Conservation (phyloP, 2,888 invertebrate species). For the Eueremaeus valkanovi region DNA sequence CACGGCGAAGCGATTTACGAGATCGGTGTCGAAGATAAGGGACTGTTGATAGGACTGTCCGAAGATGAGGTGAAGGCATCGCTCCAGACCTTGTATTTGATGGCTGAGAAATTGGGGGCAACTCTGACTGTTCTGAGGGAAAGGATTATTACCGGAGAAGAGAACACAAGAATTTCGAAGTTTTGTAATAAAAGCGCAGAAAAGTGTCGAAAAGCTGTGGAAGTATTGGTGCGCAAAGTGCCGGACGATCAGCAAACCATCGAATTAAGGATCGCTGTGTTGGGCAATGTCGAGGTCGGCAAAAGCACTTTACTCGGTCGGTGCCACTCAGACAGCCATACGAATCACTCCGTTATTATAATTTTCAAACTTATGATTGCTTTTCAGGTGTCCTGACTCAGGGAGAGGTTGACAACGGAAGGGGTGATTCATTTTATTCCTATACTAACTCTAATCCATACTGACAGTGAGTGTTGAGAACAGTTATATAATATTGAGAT, state of each 20-base stretch:
- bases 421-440: no score
- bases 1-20: slow-evolving; percentile 97
- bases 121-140: slow-evolving; percentile 70
- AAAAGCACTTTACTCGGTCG: slow-evolving; percentile 89
- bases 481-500: no score
- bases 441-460: no score
- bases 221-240: slow-evolving; percentile 80
- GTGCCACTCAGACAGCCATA: no score
- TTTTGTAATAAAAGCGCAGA: not conserved
- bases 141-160: slow-evolving; percentile 55
- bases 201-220: slow-evolving; percentile 51
- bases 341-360: no score
- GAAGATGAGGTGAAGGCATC: slow-evolving; percentile 80
- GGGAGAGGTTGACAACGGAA: slow-evolving; percentile 90
- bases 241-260: slow-evolving; percentile 82
- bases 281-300: slow-evolving; percentile 94
- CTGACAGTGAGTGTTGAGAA: no score
- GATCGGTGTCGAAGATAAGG: slow-evolving; percentile 76
- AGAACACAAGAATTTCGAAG: slow-evolving; percentile 37
- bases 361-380: no score
- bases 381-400: slow-evolving; percentile 71
- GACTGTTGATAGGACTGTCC: slow-evolving; percentile 63
- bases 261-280: slow-evolving; percentile 84
- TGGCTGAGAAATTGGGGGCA: slow-evolving; percentile 79
- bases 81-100: slow-evolving; percentile 73